Conservation (phyloP, 64 coral and sea anemone species). For the Montipora sp. region DNA sequence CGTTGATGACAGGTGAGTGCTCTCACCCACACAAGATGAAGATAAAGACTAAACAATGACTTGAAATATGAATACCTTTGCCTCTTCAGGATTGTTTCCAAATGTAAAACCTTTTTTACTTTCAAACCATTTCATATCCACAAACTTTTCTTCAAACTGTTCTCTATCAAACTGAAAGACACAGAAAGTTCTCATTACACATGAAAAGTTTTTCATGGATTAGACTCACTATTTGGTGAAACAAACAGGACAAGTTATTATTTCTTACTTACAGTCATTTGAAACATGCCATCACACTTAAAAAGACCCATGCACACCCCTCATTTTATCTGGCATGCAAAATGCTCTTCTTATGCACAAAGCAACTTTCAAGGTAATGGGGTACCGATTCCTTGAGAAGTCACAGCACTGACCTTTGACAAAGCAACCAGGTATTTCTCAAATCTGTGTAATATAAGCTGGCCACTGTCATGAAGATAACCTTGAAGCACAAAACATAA, state of each 20-base stretch:
- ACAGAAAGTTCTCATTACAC: background rate
- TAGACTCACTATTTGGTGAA: background rate
- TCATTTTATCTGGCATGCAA: too few species aligned
- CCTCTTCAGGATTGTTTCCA: slow-evolving; percentile 26
- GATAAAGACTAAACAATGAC: too few species aligned
- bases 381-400: too few species aligned
- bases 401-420: slow-evolving; percentile 75
- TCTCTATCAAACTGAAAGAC: slow-evolving; percentile 89
- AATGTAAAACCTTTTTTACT: slow-evolving; percentile 66
- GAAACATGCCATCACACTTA: too few species aligned
- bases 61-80: slow-evolving; percentile 28
- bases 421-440: slow-evolving; percentile 86
- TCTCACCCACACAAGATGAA: too few species aligned
- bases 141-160: slow-evolving; percentile 96
- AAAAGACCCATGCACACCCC: too few species aligned
- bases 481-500: slow-evolving; percentile 40
- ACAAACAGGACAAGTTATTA: background rate
- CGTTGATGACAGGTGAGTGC: too few species aligned
- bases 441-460: slow-evolving; percentile 76
- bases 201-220: too few species aligned
- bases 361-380: too few species aligned
- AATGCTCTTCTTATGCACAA: too few species aligned
- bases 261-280: too few species aligned
- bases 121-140: slow-evolving; percentile 99
- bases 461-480: slow-evolving; percentile 89